Base-by-base conservation (phyloP, 1,140 invertebrate genomes). In the Cotesia typhae region DNA sequence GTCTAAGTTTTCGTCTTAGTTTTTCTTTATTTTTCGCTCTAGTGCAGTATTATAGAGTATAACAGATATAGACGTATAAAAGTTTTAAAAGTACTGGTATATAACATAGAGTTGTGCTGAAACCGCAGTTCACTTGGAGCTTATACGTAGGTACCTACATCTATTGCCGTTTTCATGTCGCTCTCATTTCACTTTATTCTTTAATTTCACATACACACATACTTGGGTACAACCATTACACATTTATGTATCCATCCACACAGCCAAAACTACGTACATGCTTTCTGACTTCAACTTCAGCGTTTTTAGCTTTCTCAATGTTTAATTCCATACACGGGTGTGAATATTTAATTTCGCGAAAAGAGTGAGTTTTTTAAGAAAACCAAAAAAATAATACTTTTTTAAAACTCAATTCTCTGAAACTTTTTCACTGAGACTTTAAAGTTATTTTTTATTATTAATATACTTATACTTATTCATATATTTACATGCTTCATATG, bases 261-360 rank as follows among this genome's bases (percentile, higher is more conserved):
- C n/a, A 57, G 9, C 5, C 12, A 20, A 57, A 57, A 14, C n/a
- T 36, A 65, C 36, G n/a, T 9, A 65, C 36, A 36, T 2, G 4
- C 63, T 65, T 9, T 20, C 63, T n/a, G 9, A 63, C 28, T 28
- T 1, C 28, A 1, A 28, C 61, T 9, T 1, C 4, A 65, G 53
- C 3, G 20, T 35, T 51, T 12, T 52, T 53, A 41, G 66, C 66
- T 67, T 53, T 37, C 35, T 67, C 51, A 67, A 67, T 67, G 52
- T 67, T 67, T 67, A 53, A 67, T 67, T 67, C 14, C 6, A 59
- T 20, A 47, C 36, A 37, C 51, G 35, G 36, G 66, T 67, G 66
- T 67, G 66, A 67, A 67, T 67, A 67, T 67, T 67, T 67, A 67
- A 67, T 55, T 55, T 51, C 52, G 4, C 10, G 20, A 35, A 36